Conservation (phyloP, 1,140 invertebrate species). For the Phymorhynchus buccinoides region DNA sequence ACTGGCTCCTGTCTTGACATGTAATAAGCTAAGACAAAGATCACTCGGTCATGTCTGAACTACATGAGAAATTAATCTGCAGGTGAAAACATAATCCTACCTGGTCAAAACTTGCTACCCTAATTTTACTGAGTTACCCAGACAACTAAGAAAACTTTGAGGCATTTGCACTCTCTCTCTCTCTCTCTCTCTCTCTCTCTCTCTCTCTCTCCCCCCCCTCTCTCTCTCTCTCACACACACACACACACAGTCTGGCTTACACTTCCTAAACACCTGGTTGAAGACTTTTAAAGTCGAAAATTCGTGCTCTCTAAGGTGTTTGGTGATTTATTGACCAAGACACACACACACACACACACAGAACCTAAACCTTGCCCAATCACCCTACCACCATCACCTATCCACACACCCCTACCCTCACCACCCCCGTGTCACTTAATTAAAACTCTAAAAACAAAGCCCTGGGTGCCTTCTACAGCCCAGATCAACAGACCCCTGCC, state of each 20-base stretch:
- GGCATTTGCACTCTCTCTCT: neutral
- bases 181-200: neutral
- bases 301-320: too few species aligned
- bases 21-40: too few species aligned
- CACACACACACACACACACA: too few species aligned
- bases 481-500: neutral
- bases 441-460: neutral
- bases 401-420: neutral
- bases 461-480: too few species aligned
- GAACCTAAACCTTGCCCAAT: neutral
- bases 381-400: neutral
- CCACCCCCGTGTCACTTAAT: neutral
- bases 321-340: too few species aligned
- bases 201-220: neutral
- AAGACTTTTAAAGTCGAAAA: too few species aligned
- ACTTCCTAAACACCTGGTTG: too few species aligned
- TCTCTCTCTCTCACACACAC: neutral
- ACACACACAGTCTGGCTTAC: neutral
- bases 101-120: too few species aligned
- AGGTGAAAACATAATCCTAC: too few species aligned
- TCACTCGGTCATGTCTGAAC: too few species aligned
- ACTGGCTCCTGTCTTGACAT: too few species aligned
- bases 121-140: neutral
- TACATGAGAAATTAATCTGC: too few species aligned
- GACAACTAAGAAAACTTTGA: neutral